These are phyloP conservation scores for Smutsia gigantea DNA, from an alignment of 2,797 vertebrate genomes.

Conservation along the genomic window DNA sequence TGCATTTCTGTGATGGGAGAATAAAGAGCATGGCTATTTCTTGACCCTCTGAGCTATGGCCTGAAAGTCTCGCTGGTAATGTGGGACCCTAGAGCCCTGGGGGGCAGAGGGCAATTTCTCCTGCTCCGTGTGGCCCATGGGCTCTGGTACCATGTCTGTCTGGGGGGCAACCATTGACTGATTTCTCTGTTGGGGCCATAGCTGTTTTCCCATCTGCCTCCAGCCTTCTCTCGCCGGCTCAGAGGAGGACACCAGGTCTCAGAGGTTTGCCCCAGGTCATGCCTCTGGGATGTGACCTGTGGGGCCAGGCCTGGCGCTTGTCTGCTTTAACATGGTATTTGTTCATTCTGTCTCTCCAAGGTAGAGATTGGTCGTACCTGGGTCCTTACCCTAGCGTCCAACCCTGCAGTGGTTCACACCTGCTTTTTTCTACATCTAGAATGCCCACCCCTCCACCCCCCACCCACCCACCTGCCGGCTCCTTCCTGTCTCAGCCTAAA, in stretches of 20 bases:
- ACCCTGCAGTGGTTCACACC: no score
- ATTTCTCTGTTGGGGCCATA: background rate
- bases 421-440: no score
- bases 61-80: background rate
- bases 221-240: no score
- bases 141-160: accelerated
- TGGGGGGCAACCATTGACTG: accelerated
- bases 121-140: background rate
- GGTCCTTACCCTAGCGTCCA: no score
- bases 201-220: background rate
- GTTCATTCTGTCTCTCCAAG: no score
- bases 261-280: background rate
- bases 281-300: background rate
- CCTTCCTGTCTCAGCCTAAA: no score
- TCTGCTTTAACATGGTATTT: background rate
- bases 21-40: background rate
- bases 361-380: no score
- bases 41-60: background rate
- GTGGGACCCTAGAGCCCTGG: accelerated
- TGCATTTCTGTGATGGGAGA: background rate
- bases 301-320: background rate
- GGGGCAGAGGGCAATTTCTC: background rate
- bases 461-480: no score
- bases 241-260: background rate
- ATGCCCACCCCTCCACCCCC: no score